A percentile compares a stretch with the other conserved stretches of the same genome.
Evolutionary conservation across 2,888 invertebrate species (phyloP).

Genomic region (Halictus quadricinctus): DNA sequence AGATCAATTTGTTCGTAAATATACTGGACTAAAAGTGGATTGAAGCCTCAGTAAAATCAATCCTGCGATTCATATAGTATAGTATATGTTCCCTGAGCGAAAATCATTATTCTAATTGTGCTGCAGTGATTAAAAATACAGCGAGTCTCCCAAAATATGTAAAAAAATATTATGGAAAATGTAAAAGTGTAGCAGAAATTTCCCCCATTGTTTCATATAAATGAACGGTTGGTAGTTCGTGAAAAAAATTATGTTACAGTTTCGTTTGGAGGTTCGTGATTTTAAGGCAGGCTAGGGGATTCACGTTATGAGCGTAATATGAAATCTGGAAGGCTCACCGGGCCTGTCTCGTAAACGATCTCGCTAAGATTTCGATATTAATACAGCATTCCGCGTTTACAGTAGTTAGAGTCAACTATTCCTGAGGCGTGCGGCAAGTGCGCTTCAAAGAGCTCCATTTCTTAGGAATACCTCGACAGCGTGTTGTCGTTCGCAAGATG

Average conservation of each 20-base stretch:
- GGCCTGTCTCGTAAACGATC: not conserved
- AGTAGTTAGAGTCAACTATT: slow-evolving; percentile 35
- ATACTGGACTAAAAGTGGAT: too few species aligned
- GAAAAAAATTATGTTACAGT: not conserved
- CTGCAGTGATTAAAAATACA: not conserved
- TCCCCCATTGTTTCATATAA: not conserved
- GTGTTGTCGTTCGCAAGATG: slow-evolving; percentile 4
- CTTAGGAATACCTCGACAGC: slow-evolving; percentile 24
- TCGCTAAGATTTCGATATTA: slow-evolving; percentile 10
- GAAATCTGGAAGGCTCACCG: not conserved
- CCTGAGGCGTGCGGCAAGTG: not conserved
- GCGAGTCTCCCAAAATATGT: not conserved
- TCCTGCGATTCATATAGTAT: not conserved
- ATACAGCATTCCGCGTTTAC: slow-evolving; percentile 13
- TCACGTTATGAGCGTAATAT: not conserved
- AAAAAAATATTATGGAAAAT: not conserved
- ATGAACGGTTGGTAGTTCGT: not conserved
- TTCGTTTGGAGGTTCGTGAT: not conserved
- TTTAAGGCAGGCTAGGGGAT: not conserved
- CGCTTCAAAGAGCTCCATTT: slow-evolving; percentile 30
- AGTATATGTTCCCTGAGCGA: too few species aligned
- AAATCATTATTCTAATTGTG: not conserved
- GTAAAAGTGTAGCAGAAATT: not conserved
- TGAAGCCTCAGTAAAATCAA: not conserved
- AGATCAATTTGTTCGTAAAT: not conserved